Conservation (phyloP, 1,140 invertebrate species). For the Calliphora vicina region DNA sequence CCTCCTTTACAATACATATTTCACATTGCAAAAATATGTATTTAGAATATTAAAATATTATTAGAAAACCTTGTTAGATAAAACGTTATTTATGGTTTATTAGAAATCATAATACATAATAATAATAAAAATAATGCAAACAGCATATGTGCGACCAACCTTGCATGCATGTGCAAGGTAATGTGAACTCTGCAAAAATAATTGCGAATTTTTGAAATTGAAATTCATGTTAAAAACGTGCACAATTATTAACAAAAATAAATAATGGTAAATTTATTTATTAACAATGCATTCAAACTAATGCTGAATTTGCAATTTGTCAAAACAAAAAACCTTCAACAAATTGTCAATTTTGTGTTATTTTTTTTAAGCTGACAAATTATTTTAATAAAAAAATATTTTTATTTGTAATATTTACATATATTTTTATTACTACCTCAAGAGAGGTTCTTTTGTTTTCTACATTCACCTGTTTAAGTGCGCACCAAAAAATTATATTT, state of each 20-base stretch:
- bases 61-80: not conserved
- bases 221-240: not conserved
- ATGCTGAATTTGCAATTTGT: not conserved
- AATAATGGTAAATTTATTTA: not conserved
- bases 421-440: too few relatives aligned
- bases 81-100: not conserved
- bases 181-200: not conserved
- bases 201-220: not conserved
- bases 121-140: too few relatives aligned
- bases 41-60: not conserved
- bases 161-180: not conserved
- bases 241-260: not conserved
- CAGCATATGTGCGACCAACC: not conserved
- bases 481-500: too few relatives aligned
- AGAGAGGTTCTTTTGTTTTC: too few relatives aligned
- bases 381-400: too few relatives aligned
- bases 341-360: too few relatives aligned
- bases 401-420: too few relatives aligned
- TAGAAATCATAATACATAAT: not conserved
- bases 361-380: too few relatives aligned
- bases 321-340: not conserved
- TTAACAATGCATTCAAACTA: not conserved
- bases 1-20: too few relatives aligned
- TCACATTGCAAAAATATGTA: slow-evolving; percentile 2
- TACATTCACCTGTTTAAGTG: too few relatives aligned